A percentile compares a stretch with the other conserved stretches of the same genome.
phyloP scores from a whole-genome alignment of 1,140 invertebrate species.

The Frieseomelitta varia region DNA sequence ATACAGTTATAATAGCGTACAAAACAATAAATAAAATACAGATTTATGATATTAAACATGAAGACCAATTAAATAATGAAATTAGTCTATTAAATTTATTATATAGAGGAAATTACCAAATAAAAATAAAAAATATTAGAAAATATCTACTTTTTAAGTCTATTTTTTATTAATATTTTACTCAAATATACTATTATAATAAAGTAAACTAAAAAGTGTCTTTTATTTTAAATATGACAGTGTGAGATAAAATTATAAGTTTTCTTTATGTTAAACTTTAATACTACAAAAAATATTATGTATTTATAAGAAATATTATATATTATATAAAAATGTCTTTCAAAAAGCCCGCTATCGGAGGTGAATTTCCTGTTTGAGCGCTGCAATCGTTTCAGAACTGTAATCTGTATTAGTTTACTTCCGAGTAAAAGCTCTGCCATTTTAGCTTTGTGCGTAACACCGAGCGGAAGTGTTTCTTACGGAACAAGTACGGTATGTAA shows the following conservation, averaged over 20 bases:
- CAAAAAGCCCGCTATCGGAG: neutral
- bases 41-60: neutral
- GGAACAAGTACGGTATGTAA: conserved; percentile 21
- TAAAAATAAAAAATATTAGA: neutral
- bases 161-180: neutral
- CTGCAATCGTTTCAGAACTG: conserved; percentile 8
- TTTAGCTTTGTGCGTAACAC: conserved; percentile 26
- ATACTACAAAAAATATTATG: neutral
- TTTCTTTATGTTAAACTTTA: neutral
- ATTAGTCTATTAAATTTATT: neutral
- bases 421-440: conserved; percentile 53
- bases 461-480: conserved; percentile 46
- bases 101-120: neutral
- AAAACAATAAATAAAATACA: neutral
- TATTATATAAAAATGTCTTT: neutral
- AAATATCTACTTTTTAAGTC: neutral
- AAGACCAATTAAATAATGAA: neutral
- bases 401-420: neutral
- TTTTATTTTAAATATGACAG: neutral
- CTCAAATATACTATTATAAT: neutral
- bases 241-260: neutral
- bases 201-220: neutral
- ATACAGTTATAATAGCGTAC: neutral
- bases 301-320: neutral
- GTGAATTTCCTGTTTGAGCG: conserved; percentile 16